These are phyloP conservation scores for Diploptera punctata DNA, from an alignment of 2,888 invertebrate genomes.

Conservation along the genomic window DNA sequence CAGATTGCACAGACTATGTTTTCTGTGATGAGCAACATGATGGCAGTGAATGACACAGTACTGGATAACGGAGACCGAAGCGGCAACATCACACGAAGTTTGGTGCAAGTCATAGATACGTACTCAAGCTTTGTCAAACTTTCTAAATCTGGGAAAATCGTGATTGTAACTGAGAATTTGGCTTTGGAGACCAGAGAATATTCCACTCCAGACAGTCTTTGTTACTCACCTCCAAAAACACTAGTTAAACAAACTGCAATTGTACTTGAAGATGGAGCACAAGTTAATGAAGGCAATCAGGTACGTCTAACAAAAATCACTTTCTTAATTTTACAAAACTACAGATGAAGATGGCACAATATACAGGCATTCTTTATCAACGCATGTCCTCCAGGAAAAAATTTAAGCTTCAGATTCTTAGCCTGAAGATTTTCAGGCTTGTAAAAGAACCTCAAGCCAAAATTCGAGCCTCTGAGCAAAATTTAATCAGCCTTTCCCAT, in stretches of 20 bases:
- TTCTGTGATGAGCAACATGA: slow-evolving; percentile 36
- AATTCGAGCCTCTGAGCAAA: no score
- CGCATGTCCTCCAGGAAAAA: no score
- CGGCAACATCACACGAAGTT: slow-evolving; percentile 21
- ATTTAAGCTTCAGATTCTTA: no score
- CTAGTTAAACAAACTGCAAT: not conserved
- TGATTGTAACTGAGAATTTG: slow-evolving; percentile 31
- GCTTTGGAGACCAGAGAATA: slow-evolving; percentile 33
- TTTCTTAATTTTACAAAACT: not conserved
- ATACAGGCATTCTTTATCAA: no score
- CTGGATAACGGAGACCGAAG: slow-evolving; percentile 31
- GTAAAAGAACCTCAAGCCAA: no score
- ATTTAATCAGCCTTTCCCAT: no score
- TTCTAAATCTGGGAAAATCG: slow-evolving; percentile 5
- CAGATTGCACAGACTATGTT: slow-evolving; percentile 38
- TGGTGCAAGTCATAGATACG: slow-evolving; percentile 28
- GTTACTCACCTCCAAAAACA: slow-evolving; percentile 4
- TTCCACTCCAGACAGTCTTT: not conserved
- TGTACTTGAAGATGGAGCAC: not conserved
- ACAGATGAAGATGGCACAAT: no score
- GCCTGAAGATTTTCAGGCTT: no score
- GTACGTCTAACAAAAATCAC: no score
- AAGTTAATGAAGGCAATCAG: not conserved
- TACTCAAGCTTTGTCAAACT: slow-evolving; percentile 21
- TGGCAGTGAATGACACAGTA: slow-evolving; percentile 38